Evolutionary conservation across 2,888 invertebrate species (phyloP).

Genomic region (Malachius bipustulatus): DNA sequence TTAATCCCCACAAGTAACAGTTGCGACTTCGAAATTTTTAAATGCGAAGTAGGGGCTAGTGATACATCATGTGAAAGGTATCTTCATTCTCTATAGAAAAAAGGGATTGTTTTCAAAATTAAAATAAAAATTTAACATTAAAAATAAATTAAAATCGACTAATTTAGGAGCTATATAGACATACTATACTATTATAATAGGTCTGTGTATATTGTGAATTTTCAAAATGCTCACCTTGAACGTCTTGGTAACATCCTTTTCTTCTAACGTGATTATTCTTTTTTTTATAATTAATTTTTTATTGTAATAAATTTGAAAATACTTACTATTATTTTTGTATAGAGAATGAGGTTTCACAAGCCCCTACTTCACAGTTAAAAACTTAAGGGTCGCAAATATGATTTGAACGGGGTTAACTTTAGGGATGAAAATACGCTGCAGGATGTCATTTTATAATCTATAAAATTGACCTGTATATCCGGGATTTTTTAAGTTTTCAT

Average conservation of each 20-base stretch:
- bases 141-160: background rate
- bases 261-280: constrained; percentile 1
- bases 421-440: too few relatives aligned
- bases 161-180: background rate
- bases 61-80: constrained; percentile 1
- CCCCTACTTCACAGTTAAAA: too few relatives aligned
- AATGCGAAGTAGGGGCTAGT: background rate
- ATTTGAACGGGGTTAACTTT: too few relatives aligned
- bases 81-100: background rate
- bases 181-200: background rate
- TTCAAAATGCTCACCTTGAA: constrained; percentile 3
- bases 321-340: too few relatives aligned
- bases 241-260: constrained; percentile 1
- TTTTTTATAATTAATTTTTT: too few relatives aligned
- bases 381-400: too few relatives aligned
- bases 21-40: background rate
- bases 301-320: too few relatives aligned
- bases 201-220: background rate
- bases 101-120: background rate
- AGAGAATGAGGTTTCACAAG: too few relatives aligned
- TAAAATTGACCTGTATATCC: too few relatives aligned
- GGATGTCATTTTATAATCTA: too few relatives aligned
- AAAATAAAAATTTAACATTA: background rate
- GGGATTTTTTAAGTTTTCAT: too few relatives aligned
- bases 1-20: constrained; percentile 2